Conservation (phyloP, 2,797 vertebrate genomes). For the Numenius phaeopus region DNA sequence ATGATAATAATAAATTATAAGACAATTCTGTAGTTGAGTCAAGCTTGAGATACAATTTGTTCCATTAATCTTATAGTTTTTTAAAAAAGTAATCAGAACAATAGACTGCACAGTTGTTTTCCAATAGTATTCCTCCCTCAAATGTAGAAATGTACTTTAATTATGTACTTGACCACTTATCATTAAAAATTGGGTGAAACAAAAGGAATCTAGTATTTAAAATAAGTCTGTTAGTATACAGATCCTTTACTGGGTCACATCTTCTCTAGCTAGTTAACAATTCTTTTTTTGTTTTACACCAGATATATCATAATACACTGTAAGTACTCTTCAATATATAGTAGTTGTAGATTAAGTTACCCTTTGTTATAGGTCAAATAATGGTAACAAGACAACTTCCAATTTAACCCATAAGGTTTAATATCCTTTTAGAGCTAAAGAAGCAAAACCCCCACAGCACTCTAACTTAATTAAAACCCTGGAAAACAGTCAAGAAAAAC, state of each 20-base stretch:
- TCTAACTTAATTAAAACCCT: conserved; percentile 36
- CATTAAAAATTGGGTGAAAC: not conserved
- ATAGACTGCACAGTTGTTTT: not conserved
- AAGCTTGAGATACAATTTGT: not conserved
- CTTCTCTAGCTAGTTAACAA: not conserved
- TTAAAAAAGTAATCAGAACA: not conserved
- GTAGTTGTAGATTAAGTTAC: not conserved
- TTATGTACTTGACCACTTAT: not conserved
- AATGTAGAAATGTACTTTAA: not conserved
- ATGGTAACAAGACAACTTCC: not conserved
- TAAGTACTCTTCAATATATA: not conserved
- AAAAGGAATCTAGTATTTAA: not conserved
- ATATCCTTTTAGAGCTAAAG: conserved; percentile 28
- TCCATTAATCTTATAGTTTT: not conserved
- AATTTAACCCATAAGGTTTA: not conserved
- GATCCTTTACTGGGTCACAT: not conserved
- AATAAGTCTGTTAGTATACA: not conserved
- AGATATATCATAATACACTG: rapidly evolving
- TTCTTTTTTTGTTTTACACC: not conserved
- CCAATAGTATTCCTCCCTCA: not conserved
- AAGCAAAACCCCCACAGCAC: not conserved
- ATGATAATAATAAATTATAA: not conserved
- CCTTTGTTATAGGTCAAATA: not conserved
- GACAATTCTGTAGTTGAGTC: not conserved
- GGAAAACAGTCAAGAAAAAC: conserved; percentile 6